Evolutionary conservation across 2,113 vertebrate genomes (phyloP).

Genomic region (Corvus moneduloides): DNA sequence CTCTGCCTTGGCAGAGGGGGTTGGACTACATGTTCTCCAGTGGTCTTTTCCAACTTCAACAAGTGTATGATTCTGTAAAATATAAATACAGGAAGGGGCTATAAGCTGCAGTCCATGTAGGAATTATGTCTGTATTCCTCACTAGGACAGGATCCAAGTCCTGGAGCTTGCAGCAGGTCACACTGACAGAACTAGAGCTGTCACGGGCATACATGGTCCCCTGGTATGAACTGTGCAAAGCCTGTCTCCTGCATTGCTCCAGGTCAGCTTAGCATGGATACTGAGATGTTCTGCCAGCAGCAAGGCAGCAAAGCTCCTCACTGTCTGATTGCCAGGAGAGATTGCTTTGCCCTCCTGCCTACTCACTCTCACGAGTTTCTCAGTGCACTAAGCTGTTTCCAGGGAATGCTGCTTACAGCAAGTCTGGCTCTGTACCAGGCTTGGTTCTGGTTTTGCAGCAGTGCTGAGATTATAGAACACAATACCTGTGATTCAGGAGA

Average conservation of each 20-base stretch:
- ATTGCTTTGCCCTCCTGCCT: not conserved
- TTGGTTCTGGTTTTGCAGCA: not conserved
- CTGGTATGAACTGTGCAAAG: not conserved
- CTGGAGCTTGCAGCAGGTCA: not conserved
- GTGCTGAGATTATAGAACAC: not conserved
- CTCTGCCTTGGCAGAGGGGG: not conserved
- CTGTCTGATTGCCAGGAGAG: not conserved
- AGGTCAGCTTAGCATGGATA: accelerated
- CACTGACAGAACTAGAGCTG: not conserved
- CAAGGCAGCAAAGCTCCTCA: accelerated
- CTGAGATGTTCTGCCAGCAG: not conserved
- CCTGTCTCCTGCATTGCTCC: not conserved
- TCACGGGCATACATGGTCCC: not conserved
- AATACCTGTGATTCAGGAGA: not conserved
- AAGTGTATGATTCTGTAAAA: not conserved
- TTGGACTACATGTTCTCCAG: not conserved
- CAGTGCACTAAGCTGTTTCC: not conserved
- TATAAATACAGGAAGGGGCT: not conserved
- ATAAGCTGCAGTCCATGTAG: not conserved
- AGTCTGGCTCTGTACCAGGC: not conserved
- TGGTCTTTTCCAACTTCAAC: not conserved
- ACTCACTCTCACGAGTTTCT: accelerated
- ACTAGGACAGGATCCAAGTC: not conserved
- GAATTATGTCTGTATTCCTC: not conserved
- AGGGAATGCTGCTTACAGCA: not conserved